Base-by-base conservation (phyloP, 2,888 invertebrate species). In the Hypselothyrea guttata region DNA sequence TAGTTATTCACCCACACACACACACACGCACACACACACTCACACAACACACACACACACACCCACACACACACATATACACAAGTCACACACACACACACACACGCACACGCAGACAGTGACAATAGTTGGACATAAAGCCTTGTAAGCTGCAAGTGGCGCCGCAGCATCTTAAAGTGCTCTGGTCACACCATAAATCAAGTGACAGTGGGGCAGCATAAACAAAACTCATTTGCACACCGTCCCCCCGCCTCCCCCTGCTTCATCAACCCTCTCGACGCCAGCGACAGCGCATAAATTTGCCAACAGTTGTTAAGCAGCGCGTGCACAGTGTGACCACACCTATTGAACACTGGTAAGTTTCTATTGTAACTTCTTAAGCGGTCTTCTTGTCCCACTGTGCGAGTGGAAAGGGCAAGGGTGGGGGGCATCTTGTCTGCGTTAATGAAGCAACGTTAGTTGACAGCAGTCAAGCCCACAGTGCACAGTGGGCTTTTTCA, bases 141-240 rank as follows among this genome's bases (percentile, higher is more conserved):
- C 58, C 22, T 52, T 48, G 63, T 54, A 63, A 59, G 63, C 70
- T 58, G 53, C 60, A 63, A 69, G 70, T 69, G 74, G 64, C 71
- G 71, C 64, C 73, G 65, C 68, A 68, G 69, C 76, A 72, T 75
- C 76, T 75, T 72, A 65, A 75, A 71, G 76, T 72, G 75, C 68
- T 72, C 63, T 57, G 73, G 73, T 62, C 70, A 62, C 62, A 58
- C 47, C 76, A 72, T 72, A 73, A 76, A 76, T 73, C 73, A 73
- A 76, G 73, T 75, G 76, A 63, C 72, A 70, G 56, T 13, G 15
- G 11, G 9, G 37, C 65, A 62, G 68, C 63, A 71, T 59, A 75
- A 75, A 75, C 74, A 57, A 71, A 70, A 70, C 71, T 71, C 71
- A 71, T 74, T 71, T 74, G 74, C 71, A 71, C 71, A 70, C 55